Evolutionary conservation across 2,888 invertebrate species (phyloP).

Genomic region (Microctonus hyperodae): DNA sequence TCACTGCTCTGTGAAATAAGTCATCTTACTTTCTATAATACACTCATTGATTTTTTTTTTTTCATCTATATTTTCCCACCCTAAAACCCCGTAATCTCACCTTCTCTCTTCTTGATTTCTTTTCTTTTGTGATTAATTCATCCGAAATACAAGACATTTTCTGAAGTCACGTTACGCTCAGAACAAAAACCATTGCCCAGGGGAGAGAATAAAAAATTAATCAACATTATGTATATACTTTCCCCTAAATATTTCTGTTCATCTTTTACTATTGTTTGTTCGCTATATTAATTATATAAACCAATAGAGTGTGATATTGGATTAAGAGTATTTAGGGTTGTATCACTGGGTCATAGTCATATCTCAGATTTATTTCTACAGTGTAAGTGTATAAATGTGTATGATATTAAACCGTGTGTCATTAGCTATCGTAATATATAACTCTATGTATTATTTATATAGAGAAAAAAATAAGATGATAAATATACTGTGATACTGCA

Average conservation of each 20-base stretch:
- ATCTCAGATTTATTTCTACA: constrained; percentile 22
- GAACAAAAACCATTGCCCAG: not conserved
- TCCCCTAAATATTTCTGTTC: constrained; percentile 2
- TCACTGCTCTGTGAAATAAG: constrained; percentile 23
- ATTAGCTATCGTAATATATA: constrained; percentile 5
- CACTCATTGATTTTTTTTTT: not conserved
- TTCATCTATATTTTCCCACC: not conserved
- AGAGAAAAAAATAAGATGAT: constrained; percentile 21
- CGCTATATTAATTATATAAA: constrained; percentile 25
- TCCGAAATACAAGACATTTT: constrained; percentile 12
- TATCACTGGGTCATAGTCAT: constrained; percentile 19
- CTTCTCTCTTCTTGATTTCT: not conserved
- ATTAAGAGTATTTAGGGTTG: constrained; percentile 11
- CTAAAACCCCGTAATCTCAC: constrained; percentile 1
- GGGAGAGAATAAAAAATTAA: constrained; percentile 7
- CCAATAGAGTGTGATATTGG: constrained; percentile 14
- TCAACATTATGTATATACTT: constrained; percentile 2
- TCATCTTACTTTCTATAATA: not conserved
- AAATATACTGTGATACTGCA: constrained; percentile 22
- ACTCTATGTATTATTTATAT: constrained; percentile 4
- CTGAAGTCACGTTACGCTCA: constrained; percentile 16
- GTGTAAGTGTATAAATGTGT: constrained; percentile 23
- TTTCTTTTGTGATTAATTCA: constrained; percentile 3
- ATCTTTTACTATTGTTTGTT: constrained; percentile 6
- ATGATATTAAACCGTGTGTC: constrained; percentile 19